Evolutionary conservation across 2,797 vertebrate genomes (phyloP).

Genomic region (Martes flavigula): DNA sequence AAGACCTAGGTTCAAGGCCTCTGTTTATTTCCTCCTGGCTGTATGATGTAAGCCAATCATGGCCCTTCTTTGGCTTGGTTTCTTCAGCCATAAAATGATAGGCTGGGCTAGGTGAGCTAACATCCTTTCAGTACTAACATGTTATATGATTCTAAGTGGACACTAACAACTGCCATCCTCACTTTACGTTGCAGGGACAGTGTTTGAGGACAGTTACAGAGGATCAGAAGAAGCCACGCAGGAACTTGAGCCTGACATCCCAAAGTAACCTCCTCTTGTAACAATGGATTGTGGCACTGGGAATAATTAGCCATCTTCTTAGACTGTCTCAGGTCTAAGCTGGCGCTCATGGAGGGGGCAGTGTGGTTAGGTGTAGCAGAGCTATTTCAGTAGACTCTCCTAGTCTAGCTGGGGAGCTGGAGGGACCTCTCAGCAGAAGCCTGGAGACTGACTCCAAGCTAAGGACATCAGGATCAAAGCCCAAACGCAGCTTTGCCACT

Average conservation of each 20-base stretch:
- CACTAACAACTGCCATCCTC: conserved; percentile 60
- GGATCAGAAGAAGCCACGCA: conserved; percentile 72
- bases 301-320: conserved; percentile 65
- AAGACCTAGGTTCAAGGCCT: not conserved
- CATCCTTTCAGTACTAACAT: not conserved
- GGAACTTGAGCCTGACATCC: conserved; percentile 71
- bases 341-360: not conserved
- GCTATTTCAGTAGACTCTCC: not conserved
- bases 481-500: conserved; percentile 14
- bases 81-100: not conserved
- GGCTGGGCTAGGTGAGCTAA: not conserved
- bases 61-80: not conserved
- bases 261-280: conserved; percentile 58
- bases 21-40: not conserved
- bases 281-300: not conserved
- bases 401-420: not conserved
- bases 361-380: not conserved
- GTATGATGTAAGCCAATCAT: not conserved
- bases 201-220: conserved; percentile 64
- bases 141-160: not conserved
- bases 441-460: not conserved
- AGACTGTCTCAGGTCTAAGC: conserved; percentile 55
- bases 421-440: not conserved
- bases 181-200: conserved; percentile 73
- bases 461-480: not conserved